Evolutionary conservation across 2,888 invertebrate genomes (phyloP).

Genomic region (Melikaiella ostensackeni): DNA sequence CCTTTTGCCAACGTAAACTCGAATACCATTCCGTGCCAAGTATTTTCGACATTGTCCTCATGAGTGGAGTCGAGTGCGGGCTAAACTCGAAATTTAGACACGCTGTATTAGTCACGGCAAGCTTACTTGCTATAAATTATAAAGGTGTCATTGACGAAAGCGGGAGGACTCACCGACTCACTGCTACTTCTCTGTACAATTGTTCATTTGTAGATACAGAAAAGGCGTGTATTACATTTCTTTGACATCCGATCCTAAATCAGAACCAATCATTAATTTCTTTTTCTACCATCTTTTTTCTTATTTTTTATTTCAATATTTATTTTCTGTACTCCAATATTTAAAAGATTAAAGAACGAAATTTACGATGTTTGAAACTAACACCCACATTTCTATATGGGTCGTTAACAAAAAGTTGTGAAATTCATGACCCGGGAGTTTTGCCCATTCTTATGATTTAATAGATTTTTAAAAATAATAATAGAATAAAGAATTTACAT

Average conservation of each 20-base stretch:
- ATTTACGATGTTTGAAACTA: too few species aligned
- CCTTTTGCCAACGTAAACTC: slow-evolving; percentile 68
- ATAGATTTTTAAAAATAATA: too few species aligned
- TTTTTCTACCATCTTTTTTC: not conserved
- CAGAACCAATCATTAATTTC: slow-evolving; percentile 10
- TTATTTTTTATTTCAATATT: not conserved
- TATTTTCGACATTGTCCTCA: slow-evolving; percentile 69
- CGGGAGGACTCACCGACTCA: slow-evolving; percentile 15
- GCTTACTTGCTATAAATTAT: slow-evolving; percentile 52
- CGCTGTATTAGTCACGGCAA: slow-evolving; percentile 70
- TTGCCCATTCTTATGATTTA: too few species aligned
- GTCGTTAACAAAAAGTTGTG: too few species aligned
- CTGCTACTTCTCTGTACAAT: not conserved
- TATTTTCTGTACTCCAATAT: not conserved
- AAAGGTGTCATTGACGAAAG: slow-evolving; percentile 42
- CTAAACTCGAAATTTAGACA: slow-evolving; percentile 67
- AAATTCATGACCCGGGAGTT: too few species aligned
- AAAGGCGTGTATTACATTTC: slow-evolving; percentile 26
- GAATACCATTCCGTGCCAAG: slow-evolving; percentile 61
- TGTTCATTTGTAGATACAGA: not conserved
- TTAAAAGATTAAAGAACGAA: too few species aligned
- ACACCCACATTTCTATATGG: too few species aligned
- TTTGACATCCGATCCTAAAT: slow-evolving; percentile 27
- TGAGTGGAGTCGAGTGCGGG: slow-evolving; percentile 64
- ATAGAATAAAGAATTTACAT: too few species aligned